Base-by-base conservation (phyloP, 2,888 invertebrate species). In the Junonia oenone region DNA sequence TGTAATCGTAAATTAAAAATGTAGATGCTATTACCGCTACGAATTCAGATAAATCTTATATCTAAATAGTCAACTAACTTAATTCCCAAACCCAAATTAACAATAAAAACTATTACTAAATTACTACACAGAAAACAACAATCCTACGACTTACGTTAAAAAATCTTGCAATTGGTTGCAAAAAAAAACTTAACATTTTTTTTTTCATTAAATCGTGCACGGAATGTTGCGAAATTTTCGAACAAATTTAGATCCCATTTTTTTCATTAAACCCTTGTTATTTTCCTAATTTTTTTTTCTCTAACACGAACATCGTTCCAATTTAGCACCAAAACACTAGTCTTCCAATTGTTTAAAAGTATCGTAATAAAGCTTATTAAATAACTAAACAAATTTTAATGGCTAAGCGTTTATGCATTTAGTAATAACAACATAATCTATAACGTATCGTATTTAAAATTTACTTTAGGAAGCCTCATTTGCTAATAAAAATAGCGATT, bases 1-100 rank as follows among this genome's bases (percentile, higher is more conserved):
- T 90, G 90, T 89, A 88, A 76, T 83, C 65, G 75, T 81, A 86
- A 86, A 86, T 68, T 85, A 87, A 87, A 83, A 75, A 78, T 78
- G 80, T 83, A 83, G 76, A 76, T 71, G 69, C 84, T 85, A 83
- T 78, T 76, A 85, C 68, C 78, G 78, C 86, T 83, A 79, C 83
- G 85, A 82, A 84, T 85, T 89, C 88, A 89, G 89, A 89, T 89
- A 83, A 88, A 84, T 62, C 88, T 88, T 89, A 88, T 71, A 66
- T 65, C 86, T 89, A 88, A 68, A 73, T 83, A 83, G 80, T 85
- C 68, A 78, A 81, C 84, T 90, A 89, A 87, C 84, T 82, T 88
- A 87, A 81, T 83, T 79, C 89, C 89, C 88, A 87, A 86, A 87
- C 89, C 89, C 88, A 90, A 88, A 83, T 87, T 86, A 89, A 88